Evolutionary conservation across 2,113 vertebrate species (phyloP), one percentile per base, ranked within the genome.

Genomic region (Mugil cephalus): DNA sequence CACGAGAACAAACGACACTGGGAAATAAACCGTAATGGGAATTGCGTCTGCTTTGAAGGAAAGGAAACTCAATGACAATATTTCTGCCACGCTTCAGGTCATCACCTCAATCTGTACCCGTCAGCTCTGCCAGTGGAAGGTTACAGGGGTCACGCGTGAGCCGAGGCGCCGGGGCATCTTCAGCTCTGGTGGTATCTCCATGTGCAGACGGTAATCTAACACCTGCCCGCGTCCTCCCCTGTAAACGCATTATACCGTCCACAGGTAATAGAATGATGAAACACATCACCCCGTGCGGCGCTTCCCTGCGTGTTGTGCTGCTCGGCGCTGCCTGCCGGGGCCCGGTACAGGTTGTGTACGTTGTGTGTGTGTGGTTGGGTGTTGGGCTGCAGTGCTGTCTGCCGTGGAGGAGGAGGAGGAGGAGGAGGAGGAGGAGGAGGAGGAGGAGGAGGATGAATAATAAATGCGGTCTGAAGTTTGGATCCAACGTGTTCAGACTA

Each of bases 391-490:
- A 38, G 69, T 76, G 75, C 79, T 83, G 77, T 77, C 69, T 80
- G 79, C 43, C 3, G 13, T 76, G 38, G 45, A 61, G 58, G 74
- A 69, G 47, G 47, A 74, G 47, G 47, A 65, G 12, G 54, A 83
- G 58, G 45, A 74, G 72, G 71, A 76, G 80, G 87, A 92, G 92
- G 90, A 94, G 58, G 74, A 69, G 47, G 47, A 74, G 47, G 47
- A 65, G 12, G 54, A 83, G 58, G 45, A 74, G 72, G 71, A 76
- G 80, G 87, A 92, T 92, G 90, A 94, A 94, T 93, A 92, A 93
- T 93, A 92, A 94, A 94, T 90, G 90, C 87, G 72, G 87, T 90
- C 89, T 94, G 92, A 93, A 94, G 92, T 93, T 94, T 92, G 83
- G 87, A 85, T 89, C 85, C 87, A 91, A 94, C 93, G 93, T 94